phyloP scores from a whole-genome alignment of 2,113 vertebrate genomes.

The Sinosuthora webbiana region DNA sequence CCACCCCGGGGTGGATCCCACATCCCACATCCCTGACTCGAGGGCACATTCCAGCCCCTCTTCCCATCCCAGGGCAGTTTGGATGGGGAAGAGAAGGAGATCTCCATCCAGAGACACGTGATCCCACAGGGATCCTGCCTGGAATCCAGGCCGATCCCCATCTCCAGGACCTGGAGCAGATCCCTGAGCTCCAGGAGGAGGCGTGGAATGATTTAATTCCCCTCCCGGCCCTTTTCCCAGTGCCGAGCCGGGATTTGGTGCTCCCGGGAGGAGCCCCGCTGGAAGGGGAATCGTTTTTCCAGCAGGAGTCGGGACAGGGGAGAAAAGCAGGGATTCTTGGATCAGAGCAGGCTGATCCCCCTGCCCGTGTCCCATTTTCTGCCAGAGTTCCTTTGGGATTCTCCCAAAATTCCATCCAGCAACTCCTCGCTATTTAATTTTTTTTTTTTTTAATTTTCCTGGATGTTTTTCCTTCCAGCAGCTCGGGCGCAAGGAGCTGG shows the following conservation, averaged over 20 bases:
- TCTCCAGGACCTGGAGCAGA: neutral
- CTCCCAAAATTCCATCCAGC: neutral
- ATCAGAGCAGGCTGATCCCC: neutral
- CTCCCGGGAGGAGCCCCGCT: neutral
- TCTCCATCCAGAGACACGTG: neutral
- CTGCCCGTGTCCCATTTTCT: no score
- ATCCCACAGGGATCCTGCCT: neutral
- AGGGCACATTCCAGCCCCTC: neutral
- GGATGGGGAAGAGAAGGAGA: neutral
- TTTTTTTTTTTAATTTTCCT: no score
- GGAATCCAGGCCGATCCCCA: neutral
- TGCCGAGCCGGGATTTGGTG: rapidly evolving
- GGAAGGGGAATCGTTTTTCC: neutral
- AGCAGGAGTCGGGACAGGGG: rapidly evolving
- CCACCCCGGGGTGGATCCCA: no score
- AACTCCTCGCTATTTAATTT: neutral
- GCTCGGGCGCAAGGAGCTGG: neutral
- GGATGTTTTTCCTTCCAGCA: neutral
- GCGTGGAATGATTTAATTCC: neutral
- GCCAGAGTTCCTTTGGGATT: neutral
- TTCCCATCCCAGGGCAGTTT: no score
- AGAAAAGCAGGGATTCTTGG: neutral
- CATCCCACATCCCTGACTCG: no score
- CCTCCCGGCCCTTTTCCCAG: neutral
- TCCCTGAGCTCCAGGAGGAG: neutral